These are phyloP conservation scores for Psilopogon haemacephalus DNA, from an alignment of 2,113 vertebrate species.

Conservation along the genomic window DNA sequence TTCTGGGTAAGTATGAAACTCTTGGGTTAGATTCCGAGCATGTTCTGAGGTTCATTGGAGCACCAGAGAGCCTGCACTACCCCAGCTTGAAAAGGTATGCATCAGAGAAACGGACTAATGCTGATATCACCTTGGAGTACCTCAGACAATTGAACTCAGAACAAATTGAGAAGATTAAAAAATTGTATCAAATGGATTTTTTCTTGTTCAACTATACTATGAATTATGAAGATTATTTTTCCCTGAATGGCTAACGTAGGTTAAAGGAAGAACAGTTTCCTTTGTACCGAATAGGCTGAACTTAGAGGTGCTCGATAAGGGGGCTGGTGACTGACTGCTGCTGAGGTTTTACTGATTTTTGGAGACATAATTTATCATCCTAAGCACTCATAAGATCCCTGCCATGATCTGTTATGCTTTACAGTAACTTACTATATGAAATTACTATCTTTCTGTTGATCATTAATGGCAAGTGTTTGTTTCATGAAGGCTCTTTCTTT, in stretches of 20 bases:
- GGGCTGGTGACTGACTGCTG: background rate
- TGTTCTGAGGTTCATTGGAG: slow-evolving; percentile 49
- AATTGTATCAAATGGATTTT: slow-evolving; percentile 61
- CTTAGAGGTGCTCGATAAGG: background rate
- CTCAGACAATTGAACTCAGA: slow-evolving; percentile 37
- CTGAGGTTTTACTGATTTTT: background rate
- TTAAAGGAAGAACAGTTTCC: background rate
- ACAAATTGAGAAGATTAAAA: slow-evolving; percentile 46
- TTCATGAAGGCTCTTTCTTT: background rate
- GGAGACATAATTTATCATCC: background rate
- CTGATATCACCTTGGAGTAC: slow-evolving; percentile 47
- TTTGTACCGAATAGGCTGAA: background rate
- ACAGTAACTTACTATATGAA: background rate
- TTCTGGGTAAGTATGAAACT: slow-evolving; percentile 65
- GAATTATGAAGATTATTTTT: slow-evolving; percentile 1
- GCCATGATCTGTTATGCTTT: background rate
- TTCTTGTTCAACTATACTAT: slow-evolving; percentile 60
- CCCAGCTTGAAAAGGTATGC: slow-evolving; percentile 36
- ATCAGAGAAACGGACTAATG: slow-evolving; percentile 59
- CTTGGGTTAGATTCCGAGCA: slow-evolving; percentile 49
- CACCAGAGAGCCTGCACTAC: slow-evolving; percentile 26
- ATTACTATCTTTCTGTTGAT: background rate
- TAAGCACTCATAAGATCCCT: background rate
- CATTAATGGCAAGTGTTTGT: background rate
- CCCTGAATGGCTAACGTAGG: background rate